Percentiles rank a stretch among this genome's conserved stretches.
These are phyloP conservation scores for zebrafish (Danio rerio) DNA, from an alignment of 2,113 vertebrate genomes.

Conservation along the genomic window DNA sequence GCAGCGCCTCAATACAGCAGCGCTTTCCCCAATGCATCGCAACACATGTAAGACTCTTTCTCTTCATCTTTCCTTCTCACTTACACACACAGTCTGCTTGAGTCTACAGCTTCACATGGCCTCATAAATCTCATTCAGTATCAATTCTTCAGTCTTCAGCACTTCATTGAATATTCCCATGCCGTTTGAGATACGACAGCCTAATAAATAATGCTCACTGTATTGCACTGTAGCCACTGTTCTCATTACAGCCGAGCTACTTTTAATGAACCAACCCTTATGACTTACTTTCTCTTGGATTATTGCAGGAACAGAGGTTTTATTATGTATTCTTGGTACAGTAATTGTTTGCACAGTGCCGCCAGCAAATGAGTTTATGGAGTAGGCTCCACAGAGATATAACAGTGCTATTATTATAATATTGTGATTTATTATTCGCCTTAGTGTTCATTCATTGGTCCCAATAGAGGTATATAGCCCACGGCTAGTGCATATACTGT, in stretches of 20 bases:
- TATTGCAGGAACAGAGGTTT: constrained; percentile 15
- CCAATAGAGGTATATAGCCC: constrained; percentile 62
- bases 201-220: constrained; percentile 8
- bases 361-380: constrained; percentile 60
- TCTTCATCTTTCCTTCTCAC: neutral
- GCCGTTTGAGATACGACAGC: neutral
- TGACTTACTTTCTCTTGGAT: neutral
- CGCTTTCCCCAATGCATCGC: constrained; percentile 92
- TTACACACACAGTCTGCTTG: neutral
- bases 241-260: neutral
- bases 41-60: constrained; percentile 90
- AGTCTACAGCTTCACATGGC: neutral
- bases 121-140: constrained; percentile 18
- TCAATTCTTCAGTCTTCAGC: neutral
- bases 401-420: constrained; percentile 69
- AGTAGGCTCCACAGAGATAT: constrained; percentile 66
- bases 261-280: constrained; percentile 18
- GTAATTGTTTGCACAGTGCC: constrained; percentile 55
- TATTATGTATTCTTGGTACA: constrained; percentile 16
- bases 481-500: neutral
- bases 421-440: constrained; percentile 60
- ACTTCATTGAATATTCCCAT: neutral
- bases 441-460: constrained; percentile 56
- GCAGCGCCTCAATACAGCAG: constrained; percentile 93
- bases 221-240: neutral